phyloP scores from a whole-genome alignment of 2,888 invertebrate species.

The Ophion ellenae region DNA sequence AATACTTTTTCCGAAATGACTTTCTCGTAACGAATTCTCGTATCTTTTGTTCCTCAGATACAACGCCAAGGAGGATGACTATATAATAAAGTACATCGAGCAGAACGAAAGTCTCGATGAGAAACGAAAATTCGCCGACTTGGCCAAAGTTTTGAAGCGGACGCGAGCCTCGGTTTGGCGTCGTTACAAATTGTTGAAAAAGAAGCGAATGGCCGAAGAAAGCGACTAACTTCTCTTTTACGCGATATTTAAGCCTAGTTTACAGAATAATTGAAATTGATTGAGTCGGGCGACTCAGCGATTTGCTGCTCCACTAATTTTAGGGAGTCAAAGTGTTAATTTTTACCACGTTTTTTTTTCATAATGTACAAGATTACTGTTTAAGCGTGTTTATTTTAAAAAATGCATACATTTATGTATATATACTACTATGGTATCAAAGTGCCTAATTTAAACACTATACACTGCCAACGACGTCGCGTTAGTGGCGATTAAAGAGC shows the following conservation, averaged over 20 bases:
- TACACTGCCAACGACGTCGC: slow-evolving; percentile 47
- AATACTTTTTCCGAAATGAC: background rate
- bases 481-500: slow-evolving; percentile 32
- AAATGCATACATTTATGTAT: slow-evolving; percentile 68
- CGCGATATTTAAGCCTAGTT: background rate
- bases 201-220: slow-evolving; percentile 46
- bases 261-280: background rate
- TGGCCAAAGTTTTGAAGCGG: slow-evolving; percentile 77
- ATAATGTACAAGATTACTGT: slow-evolving; percentile 48
- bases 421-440: slow-evolving; percentile 67
- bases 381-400: slow-evolving; percentile 70
- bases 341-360: background rate
- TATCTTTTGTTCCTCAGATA: slow-evolving; percentile 70
- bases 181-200: slow-evolving; percentile 73
- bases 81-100: slow-evolving; percentile 75
- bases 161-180: slow-evolving; percentile 80
- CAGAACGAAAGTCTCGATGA: slow-evolving; percentile 65
- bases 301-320: background rate
- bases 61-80: slow-evolving; percentile 72
- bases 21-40: background rate
- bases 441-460: slow-evolving; percentile 65
- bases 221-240: background rate
- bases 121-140: slow-evolving; percentile 72
- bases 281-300: background rate
- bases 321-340: background rate